Base-by-base conservation (phyloP, 2,888 invertebrate species). In the Drosophila macrospina region DNA sequence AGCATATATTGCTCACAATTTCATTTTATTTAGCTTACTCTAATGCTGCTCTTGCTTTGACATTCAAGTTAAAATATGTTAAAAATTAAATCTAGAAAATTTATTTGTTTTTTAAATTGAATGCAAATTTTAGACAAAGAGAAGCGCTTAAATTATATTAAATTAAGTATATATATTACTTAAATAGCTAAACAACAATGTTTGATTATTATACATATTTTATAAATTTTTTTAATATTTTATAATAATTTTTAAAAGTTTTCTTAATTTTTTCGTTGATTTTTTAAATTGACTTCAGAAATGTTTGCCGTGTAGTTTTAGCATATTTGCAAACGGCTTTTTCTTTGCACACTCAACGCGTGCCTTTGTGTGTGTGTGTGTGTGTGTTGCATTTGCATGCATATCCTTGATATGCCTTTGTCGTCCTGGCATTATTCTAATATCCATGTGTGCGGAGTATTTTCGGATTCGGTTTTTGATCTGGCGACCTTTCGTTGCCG, bases 401-500 rank as follows among this genome's bases (percentile, higher is more conserved):
- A 69, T 63, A 76, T 73, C 74, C 86, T 63, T 70, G 69, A 78
- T 83, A 71, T 60, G 59, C 59, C 79, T 72, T 76, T 77, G 77
- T 77, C 67, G 67, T 64, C 54, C 42, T 45, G 62, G 76, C 86
- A 79, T 88, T 88, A 82, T 88, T 82, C 86, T 82, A 82, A 82
- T 88, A 80, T 80, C 72, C 79, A 61, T 78, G 51, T 60, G 32
- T 52, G 32, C 47, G 20, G 15, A 34, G 50, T 50, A 34, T 51
- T 69, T 62, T 56, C 39, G 60, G 26, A 51, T 51, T 60, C 51
- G 42, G 15, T 51, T 60, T 61, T 61, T 60, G 60, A 61, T 61
- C 60, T 45, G 42, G 16, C 60, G 60, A 61, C 60, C 69, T 68
- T 48, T 57, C 36, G 7, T 34, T 30, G 7, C 13, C 10, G 11